Evolutionary conservation across 2,113 vertebrate species (phyloP).

Genomic region (Hylia prasina): DNA sequence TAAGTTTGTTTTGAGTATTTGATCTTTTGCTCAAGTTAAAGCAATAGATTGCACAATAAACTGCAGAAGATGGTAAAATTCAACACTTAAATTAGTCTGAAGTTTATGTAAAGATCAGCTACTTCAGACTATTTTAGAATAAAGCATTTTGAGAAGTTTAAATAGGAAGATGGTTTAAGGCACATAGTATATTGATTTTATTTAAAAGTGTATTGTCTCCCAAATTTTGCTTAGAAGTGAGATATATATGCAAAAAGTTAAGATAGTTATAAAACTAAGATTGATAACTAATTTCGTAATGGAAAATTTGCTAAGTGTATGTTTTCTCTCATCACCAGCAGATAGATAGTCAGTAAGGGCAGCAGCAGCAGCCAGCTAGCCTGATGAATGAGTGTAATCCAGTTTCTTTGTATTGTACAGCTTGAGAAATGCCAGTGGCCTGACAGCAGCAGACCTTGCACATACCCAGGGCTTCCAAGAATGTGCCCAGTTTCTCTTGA

Average conservation of each 20-base stretch:
- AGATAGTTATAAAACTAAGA: conserved; percentile 66
- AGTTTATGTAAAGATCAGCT: conserved; percentile 61
- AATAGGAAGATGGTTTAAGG: conserved; percentile 64
- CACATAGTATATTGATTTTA: conserved; percentile 67
- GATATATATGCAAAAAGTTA: conserved; percentile 54
- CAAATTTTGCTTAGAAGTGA: conserved; percentile 69
- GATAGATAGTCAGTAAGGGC: conserved; percentile 74
- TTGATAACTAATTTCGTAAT: conserved; percentile 61
- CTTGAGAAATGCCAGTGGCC: conserved; percentile 91
- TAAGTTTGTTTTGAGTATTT: conserved; percentile 68
- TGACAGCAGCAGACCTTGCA: conserved; percentile 95
- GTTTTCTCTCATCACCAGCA: conserved; percentile 60
- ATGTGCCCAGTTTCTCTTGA: conserved; percentile 88
- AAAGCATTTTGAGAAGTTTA: conserved; percentile 52
- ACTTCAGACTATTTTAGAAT: conserved; percentile 67
- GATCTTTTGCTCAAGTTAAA: conserved; percentile 66
- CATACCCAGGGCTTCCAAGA: conserved; percentile 89
- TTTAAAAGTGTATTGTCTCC: conserved; percentile 63
- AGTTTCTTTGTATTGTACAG: conserved; percentile 80
- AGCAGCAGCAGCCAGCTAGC: conserved; percentile 44
- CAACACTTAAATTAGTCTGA: conserved; percentile 63
- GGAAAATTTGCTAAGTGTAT: conserved; percentile 60
- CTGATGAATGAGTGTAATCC: conserved; percentile 76
- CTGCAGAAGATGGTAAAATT: conserved; percentile 44
- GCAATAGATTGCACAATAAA: conserved; percentile 57